Evolutionary conservation across 2,797 vertebrate genomes (phyloP), one percentile per base, ranked within the genome.

Genomic region (Pelobates cultripes): DNA sequence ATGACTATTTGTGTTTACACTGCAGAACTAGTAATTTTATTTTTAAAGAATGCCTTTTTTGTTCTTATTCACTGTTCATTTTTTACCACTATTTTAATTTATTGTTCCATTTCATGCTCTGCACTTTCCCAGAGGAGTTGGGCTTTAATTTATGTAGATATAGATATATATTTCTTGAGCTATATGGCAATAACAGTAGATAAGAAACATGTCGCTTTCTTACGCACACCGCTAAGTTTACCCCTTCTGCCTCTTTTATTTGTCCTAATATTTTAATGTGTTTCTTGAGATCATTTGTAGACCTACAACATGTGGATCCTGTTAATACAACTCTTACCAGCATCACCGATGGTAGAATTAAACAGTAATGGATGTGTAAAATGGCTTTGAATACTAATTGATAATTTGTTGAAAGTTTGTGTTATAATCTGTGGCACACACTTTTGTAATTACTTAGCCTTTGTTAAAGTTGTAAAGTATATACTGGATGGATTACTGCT

Each of bases 131-230:
- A 71, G 43, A 71, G 57, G 9, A 40, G 60, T 41, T 43, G 8
- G 15, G 17, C 47, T 51, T 63, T 76, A 51, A 64, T 71, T 71
- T 57, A 43, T 4, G 41, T 28, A 28, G 28, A 28, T 28, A 28
- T 28, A 28, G 28, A 28, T 28, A 28, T 28, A 28, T 28, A 41
- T 68, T 4, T 57, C 61, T 77, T 66, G 70, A 12, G 17, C 51
- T 75, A 75, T 17, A 68, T 71, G 68, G 82, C 77, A 84, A 84
- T 84, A 84, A 84, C 4, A 68, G 44, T 47, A 84, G 57, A 70
- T 13, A 79, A 10, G 44, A 2, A 75, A 14, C 73, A 64, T 75
- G 4, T 61, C 70, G 28, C 60, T 78, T 69, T 40, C 45, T 42
- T 82, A 64, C 3, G 15, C 60, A 75, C 57, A 43, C 4, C 1